Evolutionary conservation across 2,797 vertebrate genomes (phyloP), one percentile per base, ranked within the genome.

Genomic region (Zenarchopterus dispar): DNA sequence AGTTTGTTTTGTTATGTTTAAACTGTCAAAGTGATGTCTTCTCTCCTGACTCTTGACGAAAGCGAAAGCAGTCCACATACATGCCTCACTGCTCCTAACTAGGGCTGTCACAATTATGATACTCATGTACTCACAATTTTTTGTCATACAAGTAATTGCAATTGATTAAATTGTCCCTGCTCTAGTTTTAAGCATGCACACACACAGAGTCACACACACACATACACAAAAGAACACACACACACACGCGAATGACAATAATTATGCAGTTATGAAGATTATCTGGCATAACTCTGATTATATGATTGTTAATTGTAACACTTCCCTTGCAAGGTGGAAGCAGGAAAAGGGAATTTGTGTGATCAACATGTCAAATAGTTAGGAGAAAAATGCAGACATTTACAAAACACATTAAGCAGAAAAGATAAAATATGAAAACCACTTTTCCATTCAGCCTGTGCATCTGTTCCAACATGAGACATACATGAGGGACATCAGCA

Each of bases 381-480:
- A 21, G 56, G 7, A 41, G 18, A 43, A 70, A 18, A 9, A 6
- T 5, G 16, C 23, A 6, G 13, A 28, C 5, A 22, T 22, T 23
- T 22, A 47, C n/a, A 39, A 9, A 22, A 42, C 1, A 5, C 6
- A 13, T 54, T 7, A 68, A 58, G 48, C 23, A 28, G 36, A 69
- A 52, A 42, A 15, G 6, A 1, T 6, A 15, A 58, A 7, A 45
- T 11, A 15, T 4, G 18, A 68, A 56, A 56, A 42, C 5, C 0
- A 0, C 42, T 55, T 39, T 53, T 2, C 39, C 17, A 59, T 56
- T 67, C 19, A 24, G 24, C 24, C 17, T 65, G 41, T 0, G n/a
- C 0, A 26, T 68, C 63, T 79, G 77, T 82, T 77, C 60, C 1
- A 57, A 71, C 58, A 63, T 44, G 52, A 74, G 65, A 62, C 43